Evolutionary conservation across 2,888 invertebrate genomes (phyloP).

Genomic region (Marronus borbonicus): DNA sequence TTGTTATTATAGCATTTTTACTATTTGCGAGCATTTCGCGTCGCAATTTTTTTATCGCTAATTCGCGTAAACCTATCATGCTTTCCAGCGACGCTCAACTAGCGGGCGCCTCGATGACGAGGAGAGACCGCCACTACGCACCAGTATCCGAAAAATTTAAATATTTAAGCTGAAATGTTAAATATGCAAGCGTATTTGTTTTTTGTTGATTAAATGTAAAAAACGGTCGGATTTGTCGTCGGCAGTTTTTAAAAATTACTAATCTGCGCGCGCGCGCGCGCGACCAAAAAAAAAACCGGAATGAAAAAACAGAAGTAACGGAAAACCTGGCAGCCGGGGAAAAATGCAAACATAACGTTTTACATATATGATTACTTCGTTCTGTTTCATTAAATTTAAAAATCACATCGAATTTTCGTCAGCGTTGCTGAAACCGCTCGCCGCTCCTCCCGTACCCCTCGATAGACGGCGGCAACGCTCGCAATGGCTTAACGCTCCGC

Average conservation of each 20-base stretch:
- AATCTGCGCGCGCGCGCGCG: background rate
- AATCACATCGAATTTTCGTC: constrained; percentile 70
- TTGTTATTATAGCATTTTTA: too few species aligned
- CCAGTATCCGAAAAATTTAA: constrained; percentile 41
- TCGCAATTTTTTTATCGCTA: too few species aligned
- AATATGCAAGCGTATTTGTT: constrained; percentile 49
- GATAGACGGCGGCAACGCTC: background rate
- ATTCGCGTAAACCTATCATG: too few species aligned
- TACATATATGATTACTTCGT: constrained; percentile 68
- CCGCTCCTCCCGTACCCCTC: background rate
- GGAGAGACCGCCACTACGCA: background rate
- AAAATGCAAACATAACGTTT: constrained; percentile 67
- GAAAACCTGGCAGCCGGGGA: constrained; percentile 37
- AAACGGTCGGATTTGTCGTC: constrained; percentile 15
- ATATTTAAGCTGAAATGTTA: constrained; percentile 50
- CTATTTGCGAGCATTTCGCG: too few species aligned
- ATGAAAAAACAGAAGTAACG: background rate
- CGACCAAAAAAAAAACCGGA: background rate
- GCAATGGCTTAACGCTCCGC: background rate
- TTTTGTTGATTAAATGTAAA: constrained; percentile 51
- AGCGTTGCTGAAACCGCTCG: constrained; percentile 53
- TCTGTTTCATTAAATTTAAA: constrained; percentile 70
- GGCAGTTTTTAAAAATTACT: constrained; percentile 14
- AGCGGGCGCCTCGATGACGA: too few species aligned
- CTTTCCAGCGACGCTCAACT: too few species aligned